These are phyloP conservation scores for Vesta saturnalis DNA, from an alignment of 2,888 invertebrate species.

Conservation along the genomic window DNA sequence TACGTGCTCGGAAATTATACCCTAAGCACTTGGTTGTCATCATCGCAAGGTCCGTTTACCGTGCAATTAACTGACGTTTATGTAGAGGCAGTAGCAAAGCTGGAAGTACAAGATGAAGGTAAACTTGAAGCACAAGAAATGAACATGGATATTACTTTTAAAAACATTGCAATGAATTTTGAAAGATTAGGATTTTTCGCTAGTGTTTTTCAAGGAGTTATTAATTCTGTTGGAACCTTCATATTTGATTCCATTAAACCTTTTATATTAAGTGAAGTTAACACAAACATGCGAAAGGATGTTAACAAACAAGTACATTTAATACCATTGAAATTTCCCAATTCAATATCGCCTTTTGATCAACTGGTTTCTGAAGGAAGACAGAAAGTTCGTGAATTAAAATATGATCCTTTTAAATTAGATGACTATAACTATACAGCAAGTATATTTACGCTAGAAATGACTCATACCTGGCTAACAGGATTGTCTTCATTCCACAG, in stretches of 20 bases:
- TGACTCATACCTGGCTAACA: slow-evolving; percentile 79
- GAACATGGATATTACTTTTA: slow-evolving; percentile 80
- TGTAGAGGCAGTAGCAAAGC: slow-evolving; percentile 73
- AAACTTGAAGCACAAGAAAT: slow-evolving; percentile 81
- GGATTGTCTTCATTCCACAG: slow-evolving; percentile 86
- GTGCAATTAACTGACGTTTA: slow-evolving; percentile 78
- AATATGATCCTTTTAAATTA: slow-evolving; percentile 80
- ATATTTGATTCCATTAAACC: slow-evolving; percentile 91
- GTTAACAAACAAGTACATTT: slow-evolving; percentile 79
- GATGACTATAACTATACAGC: slow-evolving; percentile 77
- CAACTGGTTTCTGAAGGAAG: slow-evolving; percentile 81
- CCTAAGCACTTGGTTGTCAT: slow-evolving; percentile 73
- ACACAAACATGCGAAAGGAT: slow-evolving; percentile 76
- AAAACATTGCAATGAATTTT: slow-evolving; percentile 81
- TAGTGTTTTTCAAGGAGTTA: slow-evolving; percentile 71
- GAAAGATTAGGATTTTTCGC: slow-evolving; percentile 84
- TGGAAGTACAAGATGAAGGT: slow-evolving; percentile 79
- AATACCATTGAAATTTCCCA: slow-evolving; percentile 79
- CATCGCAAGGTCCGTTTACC: slow-evolving; percentile 79
- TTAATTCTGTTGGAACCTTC: slow-evolving; percentile 84
- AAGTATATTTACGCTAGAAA: slow-evolving; percentile 75
- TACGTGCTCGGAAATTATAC: slow-evolving; percentile 81
- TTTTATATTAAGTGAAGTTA: slow-evolving; percentile 80
- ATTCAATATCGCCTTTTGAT: slow-evolving; percentile 87
- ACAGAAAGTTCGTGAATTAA: slow-evolving; percentile 71